phyloP scores from a whole-genome alignment of 1,140 invertebrate genomes.

The Conus ventricosus region DNA sequence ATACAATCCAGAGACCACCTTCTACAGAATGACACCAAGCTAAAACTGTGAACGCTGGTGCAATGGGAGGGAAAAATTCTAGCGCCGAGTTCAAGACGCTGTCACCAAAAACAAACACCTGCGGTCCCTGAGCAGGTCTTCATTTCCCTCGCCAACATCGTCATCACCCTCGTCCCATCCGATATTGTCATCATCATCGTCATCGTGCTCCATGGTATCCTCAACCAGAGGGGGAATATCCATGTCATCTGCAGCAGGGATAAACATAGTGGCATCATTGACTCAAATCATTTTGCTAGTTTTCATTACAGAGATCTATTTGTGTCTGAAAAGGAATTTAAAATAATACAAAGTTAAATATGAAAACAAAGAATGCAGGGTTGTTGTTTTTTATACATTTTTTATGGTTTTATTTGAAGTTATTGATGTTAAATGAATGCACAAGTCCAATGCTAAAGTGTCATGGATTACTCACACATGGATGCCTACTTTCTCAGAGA shows the following conservation, averaged over 20 bases:
- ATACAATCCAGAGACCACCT: conserved; percentile 88
- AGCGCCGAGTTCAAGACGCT: conserved; percentile 71
- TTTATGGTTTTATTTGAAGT: no score
- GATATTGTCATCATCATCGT: conserved; percentile 32
- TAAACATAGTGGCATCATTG: neutral
- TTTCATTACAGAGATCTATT: neutral
- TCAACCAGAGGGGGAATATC: neutral
- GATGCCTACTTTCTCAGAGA: no score
- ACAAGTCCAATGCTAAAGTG: no score
- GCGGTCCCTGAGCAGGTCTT: conserved; percentile 60
- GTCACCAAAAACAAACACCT: conserved; percentile 79
- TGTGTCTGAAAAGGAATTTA: neutral
- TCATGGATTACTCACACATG: no score
- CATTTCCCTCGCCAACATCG: conserved; percentile 75
- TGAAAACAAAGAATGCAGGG: neutral
- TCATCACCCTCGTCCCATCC: conserved; percentile 65
- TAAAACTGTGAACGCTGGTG: conserved; percentile 80
- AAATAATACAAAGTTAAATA: neutral
- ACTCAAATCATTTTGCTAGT: neutral
- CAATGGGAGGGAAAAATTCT: conserved; percentile 77
- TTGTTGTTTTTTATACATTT: neutral
- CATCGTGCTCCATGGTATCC: neutral
- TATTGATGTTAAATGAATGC: no score
- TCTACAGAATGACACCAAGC: conserved; percentile 81
- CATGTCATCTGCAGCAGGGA: neutral